Conservation (phyloP, 2,113 vertebrate species). For the Accipiter virgatus region DNA sequence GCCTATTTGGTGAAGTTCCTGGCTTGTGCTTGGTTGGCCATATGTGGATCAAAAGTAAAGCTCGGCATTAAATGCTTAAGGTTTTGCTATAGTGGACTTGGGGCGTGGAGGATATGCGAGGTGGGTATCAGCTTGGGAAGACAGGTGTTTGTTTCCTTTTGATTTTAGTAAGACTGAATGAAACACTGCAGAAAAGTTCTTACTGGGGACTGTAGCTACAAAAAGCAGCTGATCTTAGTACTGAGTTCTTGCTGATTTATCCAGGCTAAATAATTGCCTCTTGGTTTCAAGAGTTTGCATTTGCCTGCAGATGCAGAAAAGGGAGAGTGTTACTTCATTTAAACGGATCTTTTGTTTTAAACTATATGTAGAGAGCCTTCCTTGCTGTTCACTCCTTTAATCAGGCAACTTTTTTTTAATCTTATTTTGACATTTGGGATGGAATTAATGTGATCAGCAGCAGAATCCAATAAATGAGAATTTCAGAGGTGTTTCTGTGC, state of each 20-base stretch:
- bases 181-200: not conserved
- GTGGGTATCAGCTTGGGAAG: not conserved
- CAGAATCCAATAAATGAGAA: conserved; percentile 46
- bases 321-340: not conserved
- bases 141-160: not conserved
- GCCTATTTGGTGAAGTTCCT: not conserved
- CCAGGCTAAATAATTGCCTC: not conserved
- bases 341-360: not conserved
- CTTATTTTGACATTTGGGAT: conserved; percentile 64
- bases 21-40: not conserved
- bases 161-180: not conserved
- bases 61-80: not conserved
- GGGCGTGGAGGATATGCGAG: not conserved
- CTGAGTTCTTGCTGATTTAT: not conserved
- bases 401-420: conserved; percentile 13
- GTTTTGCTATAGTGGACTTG: not conserved
- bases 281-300: not conserved
- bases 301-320: not conserved
- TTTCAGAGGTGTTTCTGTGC: conserved; percentile 34
- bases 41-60: not conserved
- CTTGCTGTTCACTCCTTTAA: not conserved
- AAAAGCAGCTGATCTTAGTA: not conserved
- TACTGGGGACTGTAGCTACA: not conserved
- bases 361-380: not conserved
- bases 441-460: conserved; percentile 56